Base-by-base conservation (phyloP, 2,888 invertebrate species). In the Megamerina dolium region DNA sequence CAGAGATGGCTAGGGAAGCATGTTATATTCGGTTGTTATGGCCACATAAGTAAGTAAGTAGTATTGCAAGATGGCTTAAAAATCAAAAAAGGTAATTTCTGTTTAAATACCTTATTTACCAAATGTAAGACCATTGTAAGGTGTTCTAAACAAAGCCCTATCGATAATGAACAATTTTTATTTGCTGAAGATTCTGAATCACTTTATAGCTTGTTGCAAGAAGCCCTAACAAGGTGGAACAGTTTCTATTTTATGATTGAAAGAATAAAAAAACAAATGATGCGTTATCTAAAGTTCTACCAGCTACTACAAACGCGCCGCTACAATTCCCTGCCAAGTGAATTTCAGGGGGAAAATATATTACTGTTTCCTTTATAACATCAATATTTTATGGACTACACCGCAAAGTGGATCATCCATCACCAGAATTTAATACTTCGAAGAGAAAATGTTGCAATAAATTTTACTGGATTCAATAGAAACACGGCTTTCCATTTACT, bases 61-160 rank as follows among this genome's bases (percentile, higher is more conserved):
- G 38, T 47, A 5, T 44, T 44, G 9, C 48, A 48, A 45, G 42
- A 49, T 47, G 37, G 33, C 21, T 31, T 42, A 42, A 46, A 47
- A 43, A 18, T 41, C 34, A 13, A 14, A n/a, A n/a, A n/a, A n/a
- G n/a, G n/a, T n/a, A n/a, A n/a, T n/a, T n/a, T n/a, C 18, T 32
- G 8, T 5, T 5, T 30, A 30, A 30, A 30, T 13, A 12, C n/a
- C n/a, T 8, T 12, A 5, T 30, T 30, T 8, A 12, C 6, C 5
- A 36, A 36, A 13, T 21, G 23, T 21, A 36, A 36, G 20, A 21
- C 6, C 19, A 36, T 36, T 3, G 41, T 45, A 6, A 21, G 27
- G 20, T 50, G 35, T 43, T 49, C 41, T 12, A 46, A 44, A 17
- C 31, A 41, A 27, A 43, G 49, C 39, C 36, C 45, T 1, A 49